Evolutionary conservation across 2,797 vertebrate genomes (phyloP), one percentile per base, ranked within the genome.

Genomic region (Callimico goeldii): DNA sequence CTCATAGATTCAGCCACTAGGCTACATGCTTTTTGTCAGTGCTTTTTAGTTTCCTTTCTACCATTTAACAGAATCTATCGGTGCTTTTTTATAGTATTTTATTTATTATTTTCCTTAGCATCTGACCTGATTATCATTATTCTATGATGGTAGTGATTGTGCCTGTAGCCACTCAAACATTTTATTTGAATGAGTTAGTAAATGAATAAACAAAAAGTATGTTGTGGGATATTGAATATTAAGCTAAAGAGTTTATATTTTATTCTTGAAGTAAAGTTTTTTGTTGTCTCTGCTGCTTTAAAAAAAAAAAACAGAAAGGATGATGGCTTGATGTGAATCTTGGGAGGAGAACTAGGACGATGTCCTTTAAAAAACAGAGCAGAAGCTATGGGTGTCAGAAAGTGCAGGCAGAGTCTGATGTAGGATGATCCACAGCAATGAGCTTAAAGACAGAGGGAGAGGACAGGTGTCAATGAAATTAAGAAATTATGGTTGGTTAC

Each of bases 331-430:
- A 2, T 70, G 33, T 30, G 50, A 48, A 77, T 9, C 43, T 41
- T 6, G 19, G 73, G 41, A 72, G n/a, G 24, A 41, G 2, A 26
- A 28, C 39, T 48, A 15, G 5, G n/a, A 58, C 5, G 0, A 5
- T 17, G 24, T 57, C 72, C 43, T 80, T 2, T 8, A 26, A 26
- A 55, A 11, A 15, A 13, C 6, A 2, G 28, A 72, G 12, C 10
- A 41, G 43, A 61, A 41, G 26, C 19, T 26, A 5, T 50, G 8
- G 28, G 15, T 58, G 22, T 24, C 48, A 36, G 30, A 20, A 64
- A 33, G 1, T 7, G 48, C 3, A 33, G 19, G 22, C 41, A 33
- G 64, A 61, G 0, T 39, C 19, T 4, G 4, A 6, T 48, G 2
- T 3, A 30, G 46, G 81, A 12, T 6, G 26, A 80, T 50, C 20